phyloP scores from a whole-genome alignment of 2,888 invertebrate genomes.

The Drosophila affinis region DNA sequence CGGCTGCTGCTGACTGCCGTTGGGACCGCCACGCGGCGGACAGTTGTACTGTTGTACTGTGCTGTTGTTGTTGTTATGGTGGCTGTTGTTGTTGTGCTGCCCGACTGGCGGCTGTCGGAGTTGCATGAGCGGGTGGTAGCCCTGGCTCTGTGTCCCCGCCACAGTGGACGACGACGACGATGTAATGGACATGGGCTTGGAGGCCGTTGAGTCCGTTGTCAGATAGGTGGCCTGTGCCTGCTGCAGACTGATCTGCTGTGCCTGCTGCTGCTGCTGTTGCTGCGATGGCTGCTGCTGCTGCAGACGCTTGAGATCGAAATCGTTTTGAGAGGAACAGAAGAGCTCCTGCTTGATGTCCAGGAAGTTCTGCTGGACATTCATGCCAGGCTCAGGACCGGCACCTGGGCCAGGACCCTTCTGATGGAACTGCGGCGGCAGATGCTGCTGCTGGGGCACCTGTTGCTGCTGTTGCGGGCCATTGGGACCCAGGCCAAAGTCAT shows the following conservation, averaged over 20 bases:
- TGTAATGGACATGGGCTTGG: constrained; percentile 52
- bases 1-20: no score
- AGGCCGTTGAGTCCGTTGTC: no score
- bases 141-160: constrained; percentile 34
- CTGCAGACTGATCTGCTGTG: no score
- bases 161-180: constrained; percentile 50
- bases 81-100: constrained; percentile 25
- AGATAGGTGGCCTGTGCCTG: no score
- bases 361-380: constrained; percentile 83
- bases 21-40: constrained; percentile 76
- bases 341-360: constrained; percentile 86
- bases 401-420: constrained; percentile 81
- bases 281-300: constrained; percentile 77
- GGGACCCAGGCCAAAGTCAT: constrained; percentile 84
- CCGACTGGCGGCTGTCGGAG: constrained; percentile 49
- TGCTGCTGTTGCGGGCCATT: constrained; percentile 72
- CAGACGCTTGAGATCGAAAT: constrained; percentile 84
- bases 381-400: constrained; percentile 53
- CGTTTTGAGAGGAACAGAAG: constrained; percentile 84
- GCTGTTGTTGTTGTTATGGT: constrained; percentile 25
- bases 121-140: constrained; percentile 58
- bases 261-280: constrained; percentile 75
- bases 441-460: constrained; percentile 72
- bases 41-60: no score
- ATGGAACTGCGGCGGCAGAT: constrained; percentile 81